Evolutionary conservation across 2,797 vertebrate genomes (phyloP), one percentile per base, ranked within the genome.

Genomic region (Tenualosa ilisha): DNA sequence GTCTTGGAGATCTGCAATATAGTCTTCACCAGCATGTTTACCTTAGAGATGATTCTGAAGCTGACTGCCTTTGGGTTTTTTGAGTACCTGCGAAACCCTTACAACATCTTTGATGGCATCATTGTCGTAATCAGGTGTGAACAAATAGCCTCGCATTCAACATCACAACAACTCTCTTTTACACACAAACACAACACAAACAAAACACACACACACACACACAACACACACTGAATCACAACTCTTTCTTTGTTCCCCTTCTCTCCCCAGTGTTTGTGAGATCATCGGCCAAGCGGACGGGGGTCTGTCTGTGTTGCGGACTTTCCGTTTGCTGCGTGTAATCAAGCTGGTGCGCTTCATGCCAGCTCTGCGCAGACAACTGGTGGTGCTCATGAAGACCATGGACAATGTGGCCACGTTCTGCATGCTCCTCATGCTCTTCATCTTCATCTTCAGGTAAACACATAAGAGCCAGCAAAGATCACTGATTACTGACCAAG

Each of bases 361-460:
- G 96, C 97, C 97, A 0, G 97, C 96, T 0, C 90, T 97, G 87
- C 95, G 97, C 65, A 95, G 96, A 49, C 97, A 97, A 92, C 94
- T 97, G 0, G 96, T 97, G 88, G 97, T 97, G 85, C 93, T 97
- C 88, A 97, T 97, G 97, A 97, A 97, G 94, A 97, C 97, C 82
- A 97, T 97, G 97, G 97, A 97, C 92, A 97, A 97, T 0, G 97
- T 97, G 90, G 97, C 97, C 88, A 97, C 97, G 59, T 97, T 97
- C 94, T 97, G 97, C 92, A 97, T 97, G 97, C 96, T 97, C 1
- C 96, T 97, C 61, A 97, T 97, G 97, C 96, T 97, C 46, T 97
- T 93, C 83, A 93, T 93, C 92, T 97, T 97, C 92, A 97, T 97
- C 88, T 97, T 97, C 94, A 97, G 97, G 95, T 96, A 84, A 17